These are phyloP conservation scores for Oostethus manadensis DNA, from an alignment of 2,113 vertebrate genomes.

Conservation along the genomic window DNA sequence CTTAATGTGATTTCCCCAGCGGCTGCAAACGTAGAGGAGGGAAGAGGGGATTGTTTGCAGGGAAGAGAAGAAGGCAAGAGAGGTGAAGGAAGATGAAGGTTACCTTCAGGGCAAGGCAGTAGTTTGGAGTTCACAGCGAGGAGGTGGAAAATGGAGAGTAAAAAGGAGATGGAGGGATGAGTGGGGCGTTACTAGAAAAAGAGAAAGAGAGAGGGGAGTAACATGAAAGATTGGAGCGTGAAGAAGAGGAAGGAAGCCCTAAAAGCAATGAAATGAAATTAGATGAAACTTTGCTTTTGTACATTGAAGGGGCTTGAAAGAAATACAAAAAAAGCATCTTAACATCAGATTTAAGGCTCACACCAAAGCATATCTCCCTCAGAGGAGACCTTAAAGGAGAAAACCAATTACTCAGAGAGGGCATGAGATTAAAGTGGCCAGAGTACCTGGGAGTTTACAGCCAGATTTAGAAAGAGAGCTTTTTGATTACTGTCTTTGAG, in stretches of 20 bases:
- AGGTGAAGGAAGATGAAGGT: conserved; percentile 5
- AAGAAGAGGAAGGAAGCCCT: conserved; percentile 4
- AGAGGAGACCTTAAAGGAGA: conserved; percentile 55
- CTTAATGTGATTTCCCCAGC: conserved; percentile 70
- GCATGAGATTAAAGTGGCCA: conserved; percentile 54
- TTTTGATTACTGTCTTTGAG: conserved; percentile 50
- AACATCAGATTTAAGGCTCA: conserved; percentile 38
- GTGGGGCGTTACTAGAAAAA: not conserved
- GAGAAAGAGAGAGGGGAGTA: not conserved
- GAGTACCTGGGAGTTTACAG: conserved; percentile 46
- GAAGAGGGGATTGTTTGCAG: conserved; percentile 11
- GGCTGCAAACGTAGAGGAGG: conserved; percentile 18
- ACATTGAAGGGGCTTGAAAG: conserved; percentile 25
- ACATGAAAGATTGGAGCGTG: conserved; percentile 4
- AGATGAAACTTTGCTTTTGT: conserved; percentile 10
- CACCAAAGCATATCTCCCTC: conserved; percentile 42
- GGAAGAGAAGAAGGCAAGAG: conserved; percentile 7
- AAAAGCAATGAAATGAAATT: conserved; percentile 37
- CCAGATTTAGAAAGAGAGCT: conserved; percentile 42
- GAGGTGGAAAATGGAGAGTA: conserved; percentile 13
- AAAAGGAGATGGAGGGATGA: conserved; percentile 23
- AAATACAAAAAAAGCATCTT: conserved; percentile 35
- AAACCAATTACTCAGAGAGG: conserved; percentile 65
- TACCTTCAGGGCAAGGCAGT: conserved; percentile 4
- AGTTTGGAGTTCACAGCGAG: conserved; percentile 18